A percentile compares a stretch with the other conserved stretches of the same genome.
phyloP scores from a whole-genome alignment of 2,797 vertebrate species.

The Sebastes hubbsi region DNA sequence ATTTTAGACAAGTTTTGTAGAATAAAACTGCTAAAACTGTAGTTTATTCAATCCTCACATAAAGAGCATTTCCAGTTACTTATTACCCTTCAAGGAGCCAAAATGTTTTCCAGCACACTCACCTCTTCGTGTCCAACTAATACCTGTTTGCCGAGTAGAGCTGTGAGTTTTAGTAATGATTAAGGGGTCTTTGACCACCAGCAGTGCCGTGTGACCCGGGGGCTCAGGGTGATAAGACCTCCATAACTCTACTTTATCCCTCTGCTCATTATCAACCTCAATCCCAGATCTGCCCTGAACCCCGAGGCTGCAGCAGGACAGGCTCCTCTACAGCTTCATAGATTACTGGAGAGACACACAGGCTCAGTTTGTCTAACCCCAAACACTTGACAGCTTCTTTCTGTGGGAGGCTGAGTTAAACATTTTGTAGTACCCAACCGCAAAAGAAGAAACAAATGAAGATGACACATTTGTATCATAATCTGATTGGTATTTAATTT shows the following conservation, averaged over 20 bases:
- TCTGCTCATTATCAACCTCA: conserved; percentile 78
- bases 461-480: neutral
- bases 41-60: neutral
- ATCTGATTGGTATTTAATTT: neutral
- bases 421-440: neutral
- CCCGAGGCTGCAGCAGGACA: conserved; percentile 53
- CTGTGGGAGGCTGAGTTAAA: conserved; percentile 4
- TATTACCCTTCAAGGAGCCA: neutral
- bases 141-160: conserved; percentile 19
- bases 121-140: neutral
- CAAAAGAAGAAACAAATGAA: neutral
- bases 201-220: conserved; percentile 66
- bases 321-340: conserved; percentile 34
- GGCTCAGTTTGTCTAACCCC: conserved; percentile 52
- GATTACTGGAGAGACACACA: conserved; percentile 70
- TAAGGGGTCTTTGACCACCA: conserved; percentile 65
- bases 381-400: conserved; percentile 53
- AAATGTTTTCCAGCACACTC: neutral
- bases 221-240: conserved; percentile 80
- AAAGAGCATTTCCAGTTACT: neutral
- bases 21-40: neutral
- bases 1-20: neutral
- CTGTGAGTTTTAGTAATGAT: conserved; percentile 39
- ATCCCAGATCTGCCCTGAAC: conserved; percentile 64
- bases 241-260: conserved; percentile 82